Percentiles rank a stretch among this genome's conserved stretches.
phyloP scores from a whole-genome alignment of 2,888 invertebrate genomes.

The Orgyia antiqua region DNA sequence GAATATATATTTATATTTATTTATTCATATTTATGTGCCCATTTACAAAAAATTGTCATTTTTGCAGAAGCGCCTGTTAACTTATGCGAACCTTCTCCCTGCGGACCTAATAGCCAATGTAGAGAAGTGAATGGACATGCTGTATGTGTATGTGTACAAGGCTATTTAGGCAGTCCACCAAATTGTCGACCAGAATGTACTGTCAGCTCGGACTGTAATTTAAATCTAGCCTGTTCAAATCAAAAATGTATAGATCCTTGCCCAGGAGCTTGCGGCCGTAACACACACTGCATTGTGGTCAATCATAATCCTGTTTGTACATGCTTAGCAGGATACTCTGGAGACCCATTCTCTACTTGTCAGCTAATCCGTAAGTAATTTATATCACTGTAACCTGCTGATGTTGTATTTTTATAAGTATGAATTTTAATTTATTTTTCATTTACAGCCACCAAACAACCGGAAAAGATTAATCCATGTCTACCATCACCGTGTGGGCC shows the following conservation, averaged over 20 bases:
- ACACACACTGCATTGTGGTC: slow-evolving; percentile 78
- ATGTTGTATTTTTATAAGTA: too few species aligned
- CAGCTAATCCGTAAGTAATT: slow-evolving; percentile 67
- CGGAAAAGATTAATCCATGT: slow-evolving; percentile 73
- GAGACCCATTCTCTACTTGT: slow-evolving; percentile 86
- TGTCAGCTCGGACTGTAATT: slow-evolving; percentile 84
- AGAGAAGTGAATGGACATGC: slow-evolving; percentile 82
- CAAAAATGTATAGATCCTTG: slow-evolving; percentile 88
- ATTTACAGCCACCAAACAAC: slow-evolving; percentile 48
- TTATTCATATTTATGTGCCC: not conserved
- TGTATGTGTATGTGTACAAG: slow-evolving; percentile 84
- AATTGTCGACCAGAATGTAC: slow-evolving; percentile 88
- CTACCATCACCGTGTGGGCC: slow-evolving; percentile 83
- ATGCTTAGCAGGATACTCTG: slow-evolving; percentile 80
- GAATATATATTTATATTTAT: slow-evolving; percentile 1
- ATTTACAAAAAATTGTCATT: not conserved
- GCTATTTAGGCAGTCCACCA: slow-evolving; percentile 84
- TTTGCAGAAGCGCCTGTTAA: slow-evolving; percentile 45
- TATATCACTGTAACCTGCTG: not conserved
- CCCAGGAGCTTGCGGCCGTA: slow-evolving; percentile 83
- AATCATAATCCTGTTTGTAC: slow-evolving; percentile 83
- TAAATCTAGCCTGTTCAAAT: slow-evolving; percentile 84
- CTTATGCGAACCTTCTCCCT: slow-evolving; percentile 69
- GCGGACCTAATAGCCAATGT: slow-evolving; percentile 87
- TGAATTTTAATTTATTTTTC: slow-evolving; percentile 5